Conservation (phyloP, 2,888 invertebrate species). For the Trichogramma evanescens region DNA sequence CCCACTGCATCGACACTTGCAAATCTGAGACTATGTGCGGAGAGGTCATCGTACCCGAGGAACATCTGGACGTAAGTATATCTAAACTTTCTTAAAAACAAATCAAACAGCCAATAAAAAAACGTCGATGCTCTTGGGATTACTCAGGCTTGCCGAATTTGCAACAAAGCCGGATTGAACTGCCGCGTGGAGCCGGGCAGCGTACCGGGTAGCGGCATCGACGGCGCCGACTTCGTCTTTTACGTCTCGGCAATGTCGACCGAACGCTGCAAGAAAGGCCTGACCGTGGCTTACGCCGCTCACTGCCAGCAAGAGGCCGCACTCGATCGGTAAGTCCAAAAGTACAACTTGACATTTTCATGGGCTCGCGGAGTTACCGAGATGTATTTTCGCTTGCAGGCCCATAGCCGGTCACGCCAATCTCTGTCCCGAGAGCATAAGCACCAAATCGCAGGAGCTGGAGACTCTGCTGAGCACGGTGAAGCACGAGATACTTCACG, state of each 20-base stretch:
- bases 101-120: neutral
- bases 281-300: conserved; percentile 95
- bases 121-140: neutral
- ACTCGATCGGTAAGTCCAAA: conserved; percentile 66
- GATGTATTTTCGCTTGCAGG: conserved; percentile 49
- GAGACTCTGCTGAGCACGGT: conserved; percentile 90
- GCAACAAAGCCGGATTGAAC: conserved; percentile 78
- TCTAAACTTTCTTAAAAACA: neutral
- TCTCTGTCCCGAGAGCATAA: conserved; percentile 90
- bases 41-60: conserved; percentile 86
- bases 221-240: conserved; percentile 87
- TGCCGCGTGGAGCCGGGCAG: conserved; percentile 59
- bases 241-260: conserved; percentile 95
- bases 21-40: conserved; percentile 87
- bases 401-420: conserved; percentile 99
- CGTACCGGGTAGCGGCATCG: conserved; percentile 60
- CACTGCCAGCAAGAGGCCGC: conserved; percentile 96
- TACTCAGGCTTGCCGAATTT: conserved; percentile 72
- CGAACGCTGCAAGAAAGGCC: conserved; percentile 80
- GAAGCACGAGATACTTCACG: conserved; percentile 97
- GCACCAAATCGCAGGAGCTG: conserved; percentile 82
- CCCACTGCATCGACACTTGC: conserved; percentile 83
- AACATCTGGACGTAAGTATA: conserved; percentile 81
- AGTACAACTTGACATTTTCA: too few species aligned
- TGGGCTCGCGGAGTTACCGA: too few species aligned